Evolutionary conservation across 2,888 invertebrate genomes (phyloP).

Genomic region (Lasioglossum lativentre): DNA sequence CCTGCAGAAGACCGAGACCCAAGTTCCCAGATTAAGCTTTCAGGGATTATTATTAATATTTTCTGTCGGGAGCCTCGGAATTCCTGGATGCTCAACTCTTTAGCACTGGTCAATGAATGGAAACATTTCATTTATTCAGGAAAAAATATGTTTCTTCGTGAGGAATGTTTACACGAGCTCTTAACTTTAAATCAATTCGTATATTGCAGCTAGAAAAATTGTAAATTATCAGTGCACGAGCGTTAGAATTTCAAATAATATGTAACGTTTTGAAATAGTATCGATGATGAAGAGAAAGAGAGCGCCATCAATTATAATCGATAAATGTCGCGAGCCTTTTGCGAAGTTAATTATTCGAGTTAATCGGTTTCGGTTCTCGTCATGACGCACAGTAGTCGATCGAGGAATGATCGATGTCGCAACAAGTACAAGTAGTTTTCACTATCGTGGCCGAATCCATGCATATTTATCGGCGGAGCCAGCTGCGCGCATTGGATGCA

Average conservation of each 20-base stretch:
- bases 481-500: slow-evolving; percentile 68
- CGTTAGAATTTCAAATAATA: background rate
- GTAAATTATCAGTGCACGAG: background rate
- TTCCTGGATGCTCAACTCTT: too few relatives aligned
- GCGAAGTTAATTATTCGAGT: background rate
- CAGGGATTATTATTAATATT: background rate
- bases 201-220: background rate
- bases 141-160: background rate
- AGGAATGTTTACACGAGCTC: too few relatives aligned
- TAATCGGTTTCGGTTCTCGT: background rate
- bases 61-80: background rate
- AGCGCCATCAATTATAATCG: background rate
- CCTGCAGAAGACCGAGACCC: background rate
- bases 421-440: slow-evolving; percentile 37
- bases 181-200: too few relatives aligned
- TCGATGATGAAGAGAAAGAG: too few relatives aligned
- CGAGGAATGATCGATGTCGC: slow-evolving; percentile 44
- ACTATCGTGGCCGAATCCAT: slow-evolving; percentile 65
- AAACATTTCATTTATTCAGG: background rate
- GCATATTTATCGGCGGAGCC: slow-evolving; percentile 70
- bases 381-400: background rate
- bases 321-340: background rate
- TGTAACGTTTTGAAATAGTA: too few relatives aligned
- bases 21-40: background rate
- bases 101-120: background rate